phyloP scores from a whole-genome alignment of 2,888 invertebrate genomes.

The Vanessa cardui region DNA sequence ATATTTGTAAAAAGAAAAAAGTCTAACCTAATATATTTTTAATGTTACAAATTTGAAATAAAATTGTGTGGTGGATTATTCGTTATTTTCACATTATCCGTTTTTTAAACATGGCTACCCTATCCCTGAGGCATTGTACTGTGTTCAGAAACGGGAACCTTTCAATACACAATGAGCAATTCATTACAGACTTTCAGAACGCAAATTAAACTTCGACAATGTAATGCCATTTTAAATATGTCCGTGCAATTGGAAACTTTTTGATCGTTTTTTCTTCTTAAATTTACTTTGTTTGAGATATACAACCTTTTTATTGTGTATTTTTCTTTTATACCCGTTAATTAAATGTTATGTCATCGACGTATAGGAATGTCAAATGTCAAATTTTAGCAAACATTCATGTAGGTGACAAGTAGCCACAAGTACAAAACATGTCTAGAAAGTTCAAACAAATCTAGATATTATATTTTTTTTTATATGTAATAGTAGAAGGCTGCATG shows the following conservation, averaged over 20 bases:
- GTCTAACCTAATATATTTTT: too few species aligned
- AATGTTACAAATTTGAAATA: too few species aligned
- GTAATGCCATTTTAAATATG: constrained; percentile 34
- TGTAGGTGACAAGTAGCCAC: too few species aligned
- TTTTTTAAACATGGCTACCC: constrained; percentile 16
- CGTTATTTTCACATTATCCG: not conserved
- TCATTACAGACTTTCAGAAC: constrained; percentile 50
- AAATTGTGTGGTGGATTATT: too few species aligned
- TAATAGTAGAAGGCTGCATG: too few species aligned
- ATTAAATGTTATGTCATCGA: too few species aligned
- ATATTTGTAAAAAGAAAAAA: not conserved
- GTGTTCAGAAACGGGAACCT: constrained; percentile 36
- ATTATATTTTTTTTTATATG: too few species aligned
- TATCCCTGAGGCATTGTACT: constrained; percentile 33
- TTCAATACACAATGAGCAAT: constrained; percentile 60
- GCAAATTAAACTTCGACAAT: constrained; percentile 48
- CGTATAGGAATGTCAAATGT: too few species aligned
- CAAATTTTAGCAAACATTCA: too few species aligned
- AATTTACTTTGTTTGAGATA: not conserved
- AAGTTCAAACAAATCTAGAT: too few species aligned
- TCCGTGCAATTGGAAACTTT: constrained; percentile 37
- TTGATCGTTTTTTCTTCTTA: constrained; percentile 15
- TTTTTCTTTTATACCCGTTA: too few species aligned
- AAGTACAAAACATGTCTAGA: too few species aligned
- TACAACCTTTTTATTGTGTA: not conserved